These are phyloP conservation scores for Triplophysa bombifrons DNA, from an alignment of 2,797 vertebrate genomes.

Conservation along the genomic window DNA sequence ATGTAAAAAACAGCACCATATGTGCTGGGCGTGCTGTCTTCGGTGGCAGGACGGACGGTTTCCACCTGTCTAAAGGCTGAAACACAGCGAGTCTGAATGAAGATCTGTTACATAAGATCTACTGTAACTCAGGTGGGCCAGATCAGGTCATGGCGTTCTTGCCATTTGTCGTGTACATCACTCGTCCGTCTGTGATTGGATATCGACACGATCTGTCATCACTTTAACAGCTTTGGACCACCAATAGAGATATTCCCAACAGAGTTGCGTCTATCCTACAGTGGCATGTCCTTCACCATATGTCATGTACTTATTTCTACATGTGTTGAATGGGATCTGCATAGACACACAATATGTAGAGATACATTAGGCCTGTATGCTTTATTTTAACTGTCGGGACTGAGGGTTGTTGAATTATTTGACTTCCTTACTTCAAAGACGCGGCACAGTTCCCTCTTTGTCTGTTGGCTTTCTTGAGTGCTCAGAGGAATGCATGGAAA, in stretches of 20 bases:
- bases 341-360: background rate
- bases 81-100: constrained; percentile 17
- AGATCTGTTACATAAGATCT: constrained; percentile 1
- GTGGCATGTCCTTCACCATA: background rate
- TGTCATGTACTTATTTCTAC: background rate
- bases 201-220: constrained; percentile 14
- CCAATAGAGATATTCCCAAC: constrained; percentile 12
- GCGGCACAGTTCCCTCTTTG: constrained; percentile 48
- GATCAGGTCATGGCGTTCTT: background rate
- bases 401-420: constrained; percentile 9
- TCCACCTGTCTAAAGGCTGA: constrained; percentile 58
- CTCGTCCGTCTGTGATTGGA: background rate
- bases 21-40: constrained; percentile 48
- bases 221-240: constrained; percentile 31
- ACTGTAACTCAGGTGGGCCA: background rate
- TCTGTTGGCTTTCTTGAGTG: constrained; percentile 65
- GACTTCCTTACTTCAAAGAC: constrained; percentile 57
- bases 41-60: constrained; percentile 54
- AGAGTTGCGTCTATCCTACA: background rate
- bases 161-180: background rate
- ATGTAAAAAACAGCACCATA: constrained; percentile 72
- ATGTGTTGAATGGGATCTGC: background rate
- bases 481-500: constrained; percentile 61
- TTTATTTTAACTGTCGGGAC: background rate
- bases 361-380: background rate